These are phyloP conservation scores for Styela clava DNA, from an alignment of 23 tunicate genomes.

Conservation along the genomic window DNA sequence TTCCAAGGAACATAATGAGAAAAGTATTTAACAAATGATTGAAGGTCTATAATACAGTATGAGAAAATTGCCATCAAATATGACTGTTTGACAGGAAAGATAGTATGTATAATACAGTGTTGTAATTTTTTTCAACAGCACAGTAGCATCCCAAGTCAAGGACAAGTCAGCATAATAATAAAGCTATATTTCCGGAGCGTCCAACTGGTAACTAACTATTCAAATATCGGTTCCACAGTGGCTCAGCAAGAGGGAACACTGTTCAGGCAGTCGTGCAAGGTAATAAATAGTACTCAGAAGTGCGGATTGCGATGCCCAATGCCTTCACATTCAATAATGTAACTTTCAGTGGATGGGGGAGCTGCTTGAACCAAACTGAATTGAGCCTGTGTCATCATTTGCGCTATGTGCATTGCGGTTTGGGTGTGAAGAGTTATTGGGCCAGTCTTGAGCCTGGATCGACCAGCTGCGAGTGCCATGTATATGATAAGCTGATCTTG, in stretches of 20 bases:
- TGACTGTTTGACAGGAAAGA: neutral
- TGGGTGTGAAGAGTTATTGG: conserved; percentile 78
- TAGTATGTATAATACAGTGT: neutral
- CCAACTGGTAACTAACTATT: neutral
- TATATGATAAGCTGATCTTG: conserved; percentile 75
- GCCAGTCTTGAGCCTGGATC: conserved; percentile 57
- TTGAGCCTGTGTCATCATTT: conserved; percentile 54
- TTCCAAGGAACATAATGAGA: neutral
- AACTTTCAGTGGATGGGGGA: conserved; percentile 74
- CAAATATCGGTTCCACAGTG: neutral
- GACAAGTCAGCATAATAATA: neutral
- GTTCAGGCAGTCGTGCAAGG: neutral
- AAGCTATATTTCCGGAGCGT: too few species aligned
- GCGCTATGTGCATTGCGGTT: conserved; percentile 75
- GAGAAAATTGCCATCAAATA: neutral
- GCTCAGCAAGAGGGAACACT: neutral
- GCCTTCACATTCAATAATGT: conserved; percentile 79
- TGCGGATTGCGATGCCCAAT: conserved; percentile 93
- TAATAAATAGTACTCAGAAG: conserved; percentile 19
- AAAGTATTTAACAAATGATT: neutral
- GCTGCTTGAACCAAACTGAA: conserved; percentile 59
- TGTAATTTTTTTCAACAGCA: neutral
- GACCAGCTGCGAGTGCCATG: conserved; percentile 84
- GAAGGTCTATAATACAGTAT: too few species aligned
- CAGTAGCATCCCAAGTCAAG: neutral